Evolutionary conservation across 1,140 invertebrate genomes (phyloP).

Genomic region (Sarcophaga peregrina): DNA sequence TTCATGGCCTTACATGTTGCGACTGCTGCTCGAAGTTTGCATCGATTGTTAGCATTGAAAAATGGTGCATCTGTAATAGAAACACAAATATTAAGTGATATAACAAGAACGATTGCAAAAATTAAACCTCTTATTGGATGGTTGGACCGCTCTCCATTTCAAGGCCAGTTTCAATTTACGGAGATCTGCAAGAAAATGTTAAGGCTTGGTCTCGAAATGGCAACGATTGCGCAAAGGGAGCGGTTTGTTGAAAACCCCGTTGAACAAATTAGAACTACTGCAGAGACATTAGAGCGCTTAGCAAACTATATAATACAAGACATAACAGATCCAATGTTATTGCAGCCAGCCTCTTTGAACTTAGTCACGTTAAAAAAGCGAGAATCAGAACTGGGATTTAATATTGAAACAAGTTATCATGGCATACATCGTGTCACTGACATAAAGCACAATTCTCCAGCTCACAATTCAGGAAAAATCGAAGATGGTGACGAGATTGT

Average conservation of each 20-base stretch:
- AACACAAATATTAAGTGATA: slow-evolving; percentile 83
- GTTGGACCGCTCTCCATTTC: slow-evolving; percentile 78
- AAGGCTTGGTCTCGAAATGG: slow-evolving; percentile 84
- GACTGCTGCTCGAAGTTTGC: slow-evolving; percentile 83
- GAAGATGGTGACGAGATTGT: slow-evolving; percentile 94
- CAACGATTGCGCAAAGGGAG: slow-evolving; percentile 86
- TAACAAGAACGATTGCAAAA: slow-evolving; percentile 82
- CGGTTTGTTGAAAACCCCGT: slow-evolving; percentile 85
- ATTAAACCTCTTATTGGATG: slow-evolving; percentile 91
- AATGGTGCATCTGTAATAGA: slow-evolving; percentile 76
- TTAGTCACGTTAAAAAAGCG: slow-evolving; percentile 87
- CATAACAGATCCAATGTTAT: slow-evolving; percentile 85
- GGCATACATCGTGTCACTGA: slow-evolving; percentile 84
- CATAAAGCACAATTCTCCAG: slow-evolving; percentile 85
- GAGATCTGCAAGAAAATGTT: slow-evolving; percentile 72
- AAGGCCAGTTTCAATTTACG: slow-evolving; percentile 60
- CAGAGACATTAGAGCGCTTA: slow-evolving; percentile 77
- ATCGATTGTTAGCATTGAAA: slow-evolving; percentile 72
- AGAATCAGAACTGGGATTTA: slow-evolving; percentile 82
- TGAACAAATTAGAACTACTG: slow-evolving; percentile 73
- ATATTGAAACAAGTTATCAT: slow-evolving; percentile 85
- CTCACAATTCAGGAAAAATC: slow-evolving; percentile 88
- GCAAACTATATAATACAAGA: slow-evolving; percentile 91
- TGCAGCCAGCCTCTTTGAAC: slow-evolving; percentile 88
- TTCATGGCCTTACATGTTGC: slow-evolving; percentile 85